Percentiles rank a stretch among this genome's conserved stretches.
phyloP scores from a whole-genome alignment of 92 coral and sea anemone genomes.

The Pocillopora grandis region DNA sequence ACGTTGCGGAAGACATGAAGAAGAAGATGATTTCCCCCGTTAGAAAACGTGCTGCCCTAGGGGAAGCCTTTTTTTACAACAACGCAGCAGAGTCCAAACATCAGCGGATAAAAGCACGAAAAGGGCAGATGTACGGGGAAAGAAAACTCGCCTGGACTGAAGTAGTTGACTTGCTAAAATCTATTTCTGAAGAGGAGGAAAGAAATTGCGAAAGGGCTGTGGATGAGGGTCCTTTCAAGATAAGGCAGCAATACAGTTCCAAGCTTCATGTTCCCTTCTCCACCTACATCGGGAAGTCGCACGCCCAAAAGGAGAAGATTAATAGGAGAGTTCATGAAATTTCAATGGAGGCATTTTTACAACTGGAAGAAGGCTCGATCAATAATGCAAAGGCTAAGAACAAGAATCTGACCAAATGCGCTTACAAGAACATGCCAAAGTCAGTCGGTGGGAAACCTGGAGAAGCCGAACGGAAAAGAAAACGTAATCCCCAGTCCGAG shows the following conservation, averaged over 20 bases:
- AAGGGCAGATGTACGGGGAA: slow-evolving; percentile 21
- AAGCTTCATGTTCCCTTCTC: slow-evolving; percentile 17
- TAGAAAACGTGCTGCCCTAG: slow-evolving; percentile 36
- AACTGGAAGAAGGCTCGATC: too few species aligned
- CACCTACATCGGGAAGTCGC: too few species aligned
- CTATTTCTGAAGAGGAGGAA: slow-evolving; percentile 45
- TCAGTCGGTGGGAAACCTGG: slow-evolving; percentile 58
- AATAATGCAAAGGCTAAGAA: background rate
- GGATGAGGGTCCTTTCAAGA: slow-evolving; percentile 38
- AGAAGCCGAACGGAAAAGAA: slow-evolving; percentile 35
- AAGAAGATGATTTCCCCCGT: slow-evolving; percentile 51
- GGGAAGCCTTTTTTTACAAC: slow-evolving; percentile 44
- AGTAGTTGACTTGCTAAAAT: slow-evolving; percentile 29
- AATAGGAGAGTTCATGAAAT: too few species aligned
- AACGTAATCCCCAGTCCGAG: background rate
- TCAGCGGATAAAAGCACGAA: slow-evolving; percentile 34
- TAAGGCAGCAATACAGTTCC: background rate
- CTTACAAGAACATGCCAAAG: slow-evolving; percentile 18
- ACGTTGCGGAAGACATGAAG: slow-evolving; percentile 57
- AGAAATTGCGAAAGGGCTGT: slow-evolving; percentile 48
- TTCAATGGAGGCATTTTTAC: too few species aligned
- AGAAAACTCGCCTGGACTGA: slow-evolving; percentile 43
- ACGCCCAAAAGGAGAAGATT: too few species aligned
- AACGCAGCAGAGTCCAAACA: slow-evolving; percentile 50
- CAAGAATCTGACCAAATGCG: slow-evolving; percentile 41